phyloP scores from a whole-genome alignment of 1,140 invertebrate species.

The Cotesia glomerata region DNA sequence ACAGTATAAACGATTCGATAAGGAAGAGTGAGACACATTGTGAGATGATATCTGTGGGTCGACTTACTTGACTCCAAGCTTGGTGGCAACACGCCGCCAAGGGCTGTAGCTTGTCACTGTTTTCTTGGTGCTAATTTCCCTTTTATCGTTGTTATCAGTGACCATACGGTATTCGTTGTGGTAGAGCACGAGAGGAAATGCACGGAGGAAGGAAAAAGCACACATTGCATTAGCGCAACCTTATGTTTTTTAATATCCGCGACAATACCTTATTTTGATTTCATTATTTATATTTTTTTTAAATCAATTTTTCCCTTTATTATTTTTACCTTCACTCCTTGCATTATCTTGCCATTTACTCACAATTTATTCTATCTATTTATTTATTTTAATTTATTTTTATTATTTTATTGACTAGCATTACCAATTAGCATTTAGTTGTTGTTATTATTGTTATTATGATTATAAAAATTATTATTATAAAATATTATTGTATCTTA shows the following conservation, averaged over 20 bases:
- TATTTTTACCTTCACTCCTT: constrained; percentile 29
- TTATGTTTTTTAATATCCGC: constrained; percentile 25
- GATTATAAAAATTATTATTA: too few species aligned
- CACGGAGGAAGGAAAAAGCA: constrained; percentile 63
- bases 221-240: constrained; percentile 62
- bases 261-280: constrained; percentile 1
- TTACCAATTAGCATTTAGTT: too few species aligned
- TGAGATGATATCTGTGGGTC: constrained; percentile 33
- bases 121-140: constrained; percentile 63
- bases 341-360: background rate
- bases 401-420: too few species aligned
- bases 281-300: constrained; percentile 4
- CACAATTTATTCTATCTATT: background rate
- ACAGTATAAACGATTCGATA: constrained; percentile 35
- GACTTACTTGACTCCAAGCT: constrained; percentile 93
- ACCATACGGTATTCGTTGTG: constrained; percentile 45
- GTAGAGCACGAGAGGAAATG: constrained; percentile 57
- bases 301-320: background rate
- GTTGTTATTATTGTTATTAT: too few species aligned
- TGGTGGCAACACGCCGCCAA: constrained; percentile 88
- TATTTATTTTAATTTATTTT: too few species aligned
- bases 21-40: constrained; percentile 43
- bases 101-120: constrained; percentile 75
- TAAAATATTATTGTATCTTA: background rate
- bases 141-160: constrained; percentile 55